phyloP scores from a whole-genome alignment of 2,113 vertebrate species.

The Baryphthengus martii region DNA sequence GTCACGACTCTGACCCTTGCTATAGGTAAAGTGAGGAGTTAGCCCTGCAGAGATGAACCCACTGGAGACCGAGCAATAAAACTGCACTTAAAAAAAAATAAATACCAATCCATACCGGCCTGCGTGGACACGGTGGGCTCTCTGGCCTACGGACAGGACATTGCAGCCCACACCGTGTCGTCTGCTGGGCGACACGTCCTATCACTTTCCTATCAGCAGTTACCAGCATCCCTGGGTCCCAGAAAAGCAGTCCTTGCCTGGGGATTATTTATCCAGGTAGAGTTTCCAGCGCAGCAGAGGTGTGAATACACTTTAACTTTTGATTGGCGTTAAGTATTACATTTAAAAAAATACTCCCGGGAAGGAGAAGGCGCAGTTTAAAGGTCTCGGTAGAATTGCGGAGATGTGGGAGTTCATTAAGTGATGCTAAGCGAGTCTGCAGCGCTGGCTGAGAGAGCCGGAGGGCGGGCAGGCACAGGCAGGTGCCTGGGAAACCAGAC shows the following conservation, averaged over 20 bases:
- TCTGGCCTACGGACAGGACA: neutral
- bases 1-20: neutral
- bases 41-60: neutral
- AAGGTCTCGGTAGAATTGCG: neutral
- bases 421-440: neutral
- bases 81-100: neutral
- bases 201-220: fast-evolving
- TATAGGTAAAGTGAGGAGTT: neutral
- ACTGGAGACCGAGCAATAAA: neutral
- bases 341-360: neutral
- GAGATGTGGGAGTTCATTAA: neutral
- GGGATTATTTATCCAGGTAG: neutral
- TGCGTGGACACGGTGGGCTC: neutral
- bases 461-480: neutral
- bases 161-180: too few relatives aligned
- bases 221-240: neutral
- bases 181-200: neutral
- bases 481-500: neutral
- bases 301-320: neutral
- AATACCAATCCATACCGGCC: neutral
- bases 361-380: neutral
- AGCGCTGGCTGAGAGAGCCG: neutral
- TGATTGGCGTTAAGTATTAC: neutral
- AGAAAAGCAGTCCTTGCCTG: neutral
- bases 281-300: neutral